Evolutionary conservation across 2,797 vertebrate genomes (phyloP).

Genomic region (Sorex maritimensis): DNA sequence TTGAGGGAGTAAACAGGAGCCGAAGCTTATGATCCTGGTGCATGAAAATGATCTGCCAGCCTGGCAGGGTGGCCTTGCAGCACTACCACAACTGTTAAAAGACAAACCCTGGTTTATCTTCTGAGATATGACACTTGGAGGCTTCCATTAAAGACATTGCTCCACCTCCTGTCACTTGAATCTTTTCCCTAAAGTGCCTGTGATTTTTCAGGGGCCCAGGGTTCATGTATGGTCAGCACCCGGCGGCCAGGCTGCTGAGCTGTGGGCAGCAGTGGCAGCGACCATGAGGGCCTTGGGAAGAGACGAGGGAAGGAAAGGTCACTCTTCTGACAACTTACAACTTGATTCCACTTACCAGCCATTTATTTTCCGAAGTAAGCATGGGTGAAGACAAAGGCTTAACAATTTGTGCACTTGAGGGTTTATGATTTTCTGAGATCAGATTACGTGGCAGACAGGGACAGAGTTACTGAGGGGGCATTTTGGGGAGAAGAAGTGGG

Average conservation of each 20-base stretch:
- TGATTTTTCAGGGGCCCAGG: slow-evolving; percentile 74
- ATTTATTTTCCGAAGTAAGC: slow-evolving; percentile 87
- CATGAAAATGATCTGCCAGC: slow-evolving; percentile 59
- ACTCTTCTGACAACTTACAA: slow-evolving; percentile 81
- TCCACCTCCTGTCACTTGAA: slow-evolving; percentile 52
- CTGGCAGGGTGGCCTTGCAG: slow-evolving; percentile 71
- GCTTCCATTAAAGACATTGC: slow-evolving; percentile 65
- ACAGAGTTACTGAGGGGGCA: slow-evolving; percentile 64
- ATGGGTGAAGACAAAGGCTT: slow-evolving; percentile 84
- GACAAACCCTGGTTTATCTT: slow-evolving; percentile 37
- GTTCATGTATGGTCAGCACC: slow-evolving; percentile 66
- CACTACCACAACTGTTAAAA: slow-evolving; percentile 47
- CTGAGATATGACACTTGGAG: slow-evolving; percentile 51
- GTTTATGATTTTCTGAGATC: slow-evolving; percentile 78
- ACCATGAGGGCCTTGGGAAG: slow-evolving; percentile 50
- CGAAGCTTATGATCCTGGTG: slow-evolving; percentile 41
- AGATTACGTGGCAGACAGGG: slow-evolving; percentile 80
- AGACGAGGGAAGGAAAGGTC: slow-evolving; percentile 78
- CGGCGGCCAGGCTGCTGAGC: slow-evolving; percentile 63
- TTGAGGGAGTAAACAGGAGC: slow-evolving; percentile 24
- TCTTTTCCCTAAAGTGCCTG: slow-evolving; percentile 74
- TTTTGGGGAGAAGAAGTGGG: slow-evolving; percentile 73
- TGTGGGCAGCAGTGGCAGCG: slow-evolving; percentile 53
- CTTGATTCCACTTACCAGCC: slow-evolving; percentile 84
- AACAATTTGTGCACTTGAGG: slow-evolving; percentile 80